These are phyloP conservation scores for Nomada lathburiana DNA, from an alignment of 2,888 invertebrate species.

Conservation along the genomic window DNA sequence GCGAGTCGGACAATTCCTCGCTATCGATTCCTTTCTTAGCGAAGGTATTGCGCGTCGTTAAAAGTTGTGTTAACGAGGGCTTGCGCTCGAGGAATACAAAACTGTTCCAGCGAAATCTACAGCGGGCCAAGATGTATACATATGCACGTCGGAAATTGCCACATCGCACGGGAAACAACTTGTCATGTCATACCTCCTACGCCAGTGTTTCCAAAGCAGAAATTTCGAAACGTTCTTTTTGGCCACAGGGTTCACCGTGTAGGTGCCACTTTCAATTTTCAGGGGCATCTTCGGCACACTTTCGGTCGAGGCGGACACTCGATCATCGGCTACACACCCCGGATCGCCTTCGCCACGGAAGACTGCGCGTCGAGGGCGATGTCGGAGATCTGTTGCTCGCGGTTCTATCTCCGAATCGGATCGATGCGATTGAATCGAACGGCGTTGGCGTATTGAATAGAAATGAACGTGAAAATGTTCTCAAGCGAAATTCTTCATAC, in stretches of 20 bases:
- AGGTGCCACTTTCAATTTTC: slow-evolving; percentile 82
- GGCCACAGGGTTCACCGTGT: slow-evolving; percentile 80
- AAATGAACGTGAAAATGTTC: too few relatives aligned
- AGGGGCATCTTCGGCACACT: slow-evolving; percentile 77
- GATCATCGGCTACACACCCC: slow-evolving; percentile 19
- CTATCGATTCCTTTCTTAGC: slow-evolving; percentile 3
- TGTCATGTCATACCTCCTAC: slow-evolving; percentile 78
- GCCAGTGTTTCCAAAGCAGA: slow-evolving; percentile 82
- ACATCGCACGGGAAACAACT: neutral
- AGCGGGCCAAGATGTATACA: neutral
- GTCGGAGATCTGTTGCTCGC: slow-evolving; percentile 37
- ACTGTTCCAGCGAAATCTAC: slow-evolving; percentile 7
- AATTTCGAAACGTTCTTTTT: slow-evolving; percentile 80
- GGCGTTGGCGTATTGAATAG: too few relatives aligned
- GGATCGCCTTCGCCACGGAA: neutral
- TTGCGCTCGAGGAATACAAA: neutral
- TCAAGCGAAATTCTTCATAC: neutral
- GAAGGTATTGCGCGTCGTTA: slow-evolving; percentile 11
- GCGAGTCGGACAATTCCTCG: neutral
- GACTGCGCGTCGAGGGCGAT: slow-evolving; percentile 25
- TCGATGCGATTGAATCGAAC: neutral
- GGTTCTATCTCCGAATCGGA: slow-evolving; percentile 32
- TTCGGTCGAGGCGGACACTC: slow-evolving; percentile 24
- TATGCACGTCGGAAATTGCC: neutral
- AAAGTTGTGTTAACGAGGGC: neutral